These are phyloP conservation scores for Beris chalybata DNA, from an alignment of 2,888 invertebrate genomes.

Conservation along the genomic window DNA sequence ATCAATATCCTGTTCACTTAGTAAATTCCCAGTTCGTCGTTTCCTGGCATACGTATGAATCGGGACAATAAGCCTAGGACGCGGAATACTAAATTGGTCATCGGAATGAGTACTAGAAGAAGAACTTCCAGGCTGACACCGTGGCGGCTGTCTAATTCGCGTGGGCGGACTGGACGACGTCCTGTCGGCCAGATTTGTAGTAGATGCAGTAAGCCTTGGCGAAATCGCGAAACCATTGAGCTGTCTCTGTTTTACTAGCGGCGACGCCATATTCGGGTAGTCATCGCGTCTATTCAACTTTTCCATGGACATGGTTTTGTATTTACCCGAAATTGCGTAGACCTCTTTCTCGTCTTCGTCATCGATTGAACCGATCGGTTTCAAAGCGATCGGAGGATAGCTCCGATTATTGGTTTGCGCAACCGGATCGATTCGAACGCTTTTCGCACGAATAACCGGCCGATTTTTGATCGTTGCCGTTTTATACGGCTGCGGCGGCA, in stretches of 20 bases:
- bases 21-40: conserved; percentile 78
- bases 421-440: conserved; percentile 42
- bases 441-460: conserved; percentile 48
- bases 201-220: conserved; percentile 39
- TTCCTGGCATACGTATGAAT: conserved; percentile 85
- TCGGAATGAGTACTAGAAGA: conserved; percentile 51
- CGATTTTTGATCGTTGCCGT: conserved; percentile 44
- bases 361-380: background rate
- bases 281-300: conserved; percentile 31
- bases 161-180: conserved; percentile 17
- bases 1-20: conserved; percentile 48
- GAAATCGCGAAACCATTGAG: conserved; percentile 38
- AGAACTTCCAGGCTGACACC: conserved; percentile 44
- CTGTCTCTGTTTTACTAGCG: conserved; percentile 27
- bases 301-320: conserved; percentile 33
- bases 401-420: background rate
- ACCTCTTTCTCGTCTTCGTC: background rate
- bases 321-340: conserved; percentile 18
- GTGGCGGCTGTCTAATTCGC: conserved; percentile 38
- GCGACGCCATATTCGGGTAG: background rate
- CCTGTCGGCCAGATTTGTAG: conserved; percentile 36
- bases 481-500: conserved; percentile 36
- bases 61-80: conserved; percentile 84
- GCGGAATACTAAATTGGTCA: conserved; percentile 78
- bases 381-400: conserved; percentile 1